Evolutionary conservation across 1,140 invertebrate genomes (phyloP), one percentile per base, ranked within the genome.

Genomic region (Drosophila bipectinata): DNA sequence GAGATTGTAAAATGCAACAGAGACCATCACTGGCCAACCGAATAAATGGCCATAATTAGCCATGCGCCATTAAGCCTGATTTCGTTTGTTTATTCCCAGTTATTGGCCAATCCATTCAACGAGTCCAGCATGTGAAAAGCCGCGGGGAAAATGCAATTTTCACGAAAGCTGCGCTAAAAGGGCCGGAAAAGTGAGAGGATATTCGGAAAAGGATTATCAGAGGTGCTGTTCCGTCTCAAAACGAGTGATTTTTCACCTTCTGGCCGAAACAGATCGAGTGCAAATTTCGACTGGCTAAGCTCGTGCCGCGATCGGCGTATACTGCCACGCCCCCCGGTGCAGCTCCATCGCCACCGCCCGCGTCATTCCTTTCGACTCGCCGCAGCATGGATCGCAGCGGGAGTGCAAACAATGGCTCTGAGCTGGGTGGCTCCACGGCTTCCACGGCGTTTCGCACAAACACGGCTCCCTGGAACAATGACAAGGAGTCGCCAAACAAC

Each of bases 401-500:
- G 24, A 79, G 62, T 58, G 87, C 79, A 24, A 81, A 72, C 51
- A 90, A 80, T 34, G 90, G 89, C 77, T 57, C 69, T 26, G 90
- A 91, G 60, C 88, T 91, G 48, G 77, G 69, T 30, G 51, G 73
- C 45, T 45, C 67, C 7, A 3, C 21, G 21, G 55, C 63, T 12
- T n/a, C 68, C 2, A 39, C 9, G 6, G 48, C 53, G 21, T 54
- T 66, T 4, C 57, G 61, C 32, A 39, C 69, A 9, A 74, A 72
- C 12, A 60, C 76, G 37, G 66, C 82, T n/a, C 82, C 85, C 5
- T 91, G 90, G 90, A 71, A 71, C 45, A 90, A 91, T 56, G 82
- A 90, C 71, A 91, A 91, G 57, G 90, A 91, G 61, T 90, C 85
- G 41, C 78, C 89, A 4, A 81, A 83, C 37, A 88, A 91, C 12